Conservation (phyloP, 2,797 vertebrate genomes). For the Glossophaga mutica region DNA sequence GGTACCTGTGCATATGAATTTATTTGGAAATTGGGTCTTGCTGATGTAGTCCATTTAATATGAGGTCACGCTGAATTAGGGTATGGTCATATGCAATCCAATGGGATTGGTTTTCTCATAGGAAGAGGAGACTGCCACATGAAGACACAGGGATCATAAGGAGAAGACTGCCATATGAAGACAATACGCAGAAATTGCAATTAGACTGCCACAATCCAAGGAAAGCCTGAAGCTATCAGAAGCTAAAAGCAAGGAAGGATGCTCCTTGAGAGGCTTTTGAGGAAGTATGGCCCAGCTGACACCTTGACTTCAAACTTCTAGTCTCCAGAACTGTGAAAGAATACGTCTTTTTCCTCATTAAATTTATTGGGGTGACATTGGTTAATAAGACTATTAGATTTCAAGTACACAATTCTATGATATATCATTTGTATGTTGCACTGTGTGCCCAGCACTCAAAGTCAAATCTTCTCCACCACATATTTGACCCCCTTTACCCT, state of each 20-base stretch:
- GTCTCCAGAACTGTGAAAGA: neutral
- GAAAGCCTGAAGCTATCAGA: neutral
- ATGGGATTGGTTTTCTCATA: neutral
- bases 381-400: neutral
- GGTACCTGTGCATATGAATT: neutral
- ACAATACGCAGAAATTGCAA: rapidly evolving
- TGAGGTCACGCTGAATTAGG: neutral
- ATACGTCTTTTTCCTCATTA: neutral
- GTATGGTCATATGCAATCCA: neutral
- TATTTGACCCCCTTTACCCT: neutral
- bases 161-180: neutral
- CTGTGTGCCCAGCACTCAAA: neutral
- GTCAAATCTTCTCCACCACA: neutral
- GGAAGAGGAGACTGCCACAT: neutral
- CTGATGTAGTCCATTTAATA: neutral
- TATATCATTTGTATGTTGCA: neutral
- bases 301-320: neutral
- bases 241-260: neutral
- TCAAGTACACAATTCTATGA: neutral
- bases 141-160: neutral
- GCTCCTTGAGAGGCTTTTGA: neutral
- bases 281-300: neutral
- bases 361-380: neutral
- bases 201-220: neutral
- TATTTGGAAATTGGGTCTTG: neutral